Evolutionary conservation across 2,113 vertebrate species (phyloP), one percentile per base, ranked within the genome.

Genomic region (Oryzias melastigma): DNA sequence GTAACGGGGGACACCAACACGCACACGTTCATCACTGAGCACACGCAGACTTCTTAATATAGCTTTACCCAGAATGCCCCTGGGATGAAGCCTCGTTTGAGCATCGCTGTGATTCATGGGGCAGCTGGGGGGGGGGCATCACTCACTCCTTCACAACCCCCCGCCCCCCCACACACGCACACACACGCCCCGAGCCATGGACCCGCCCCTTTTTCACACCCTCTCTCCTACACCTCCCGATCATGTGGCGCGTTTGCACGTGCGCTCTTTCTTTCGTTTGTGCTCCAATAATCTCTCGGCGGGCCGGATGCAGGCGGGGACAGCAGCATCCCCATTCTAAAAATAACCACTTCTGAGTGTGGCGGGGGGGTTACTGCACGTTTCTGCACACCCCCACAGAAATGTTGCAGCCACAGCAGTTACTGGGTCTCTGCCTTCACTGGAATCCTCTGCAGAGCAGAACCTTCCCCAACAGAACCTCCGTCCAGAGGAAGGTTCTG

Each of bases 271-370:
- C 82, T 82, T 76, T 81, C 81, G 79, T 83, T 85, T 48, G 61
- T 87, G 88, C 91, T 91, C 89, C 78, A 89, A 90, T 90, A 89
- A 91, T 90, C 91, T 90, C 77, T 83, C 73, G 69, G 81, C 84
- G 85, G 85, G 83, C 75, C 75, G 73, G 81, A 85, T 80, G 73
- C 72, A 45, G 77, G 87, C 83, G 78, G 77, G 83, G 81, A 35
- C 75, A 67, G 81, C 83, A 85, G 77, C 85, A 88, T 86, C 88
- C 85, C 88, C 84, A 89, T 69, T 77, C 90, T 92, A 93, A 91
- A 92, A 92, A 92, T 91, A 92, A 85, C 87, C 80, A 68, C 74
- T 85, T 88, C 68, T 81, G 87, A 83, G 83, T 87, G 83, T 63
- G 76, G 67, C 29, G 62, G 50, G 22, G 42, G 40, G 24, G 14